Evolutionary conservation across 2,888 invertebrate species (phyloP).

Genomic region (Spisula solida): DNA sequence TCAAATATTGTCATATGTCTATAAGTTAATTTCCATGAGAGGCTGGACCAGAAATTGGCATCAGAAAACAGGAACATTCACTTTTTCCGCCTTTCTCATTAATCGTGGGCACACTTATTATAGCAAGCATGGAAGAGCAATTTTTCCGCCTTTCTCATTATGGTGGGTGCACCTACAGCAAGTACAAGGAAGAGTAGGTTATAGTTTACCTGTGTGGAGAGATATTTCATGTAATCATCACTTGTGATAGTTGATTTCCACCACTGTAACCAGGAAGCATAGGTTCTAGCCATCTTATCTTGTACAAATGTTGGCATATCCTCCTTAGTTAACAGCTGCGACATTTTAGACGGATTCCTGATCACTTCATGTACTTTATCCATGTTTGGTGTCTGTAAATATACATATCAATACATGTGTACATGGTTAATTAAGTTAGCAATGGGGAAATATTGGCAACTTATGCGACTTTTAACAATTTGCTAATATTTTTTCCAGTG

Average conservation of each 20-base stretch:
- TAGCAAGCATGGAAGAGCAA: too few relatives aligned
- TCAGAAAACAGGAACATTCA: too few relatives aligned
- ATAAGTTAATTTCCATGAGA: too few relatives aligned
- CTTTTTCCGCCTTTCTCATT: too few relatives aligned
- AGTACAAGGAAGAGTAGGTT: neutral
- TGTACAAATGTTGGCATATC: constrained; percentile 79
- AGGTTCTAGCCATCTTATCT: constrained; percentile 84
- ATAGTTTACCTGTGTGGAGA: constrained; percentile 84
- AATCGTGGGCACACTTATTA: too few relatives aligned
- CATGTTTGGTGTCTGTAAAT: constrained; percentile 79
- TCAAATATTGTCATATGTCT: too few relatives aligned
- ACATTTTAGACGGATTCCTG: constrained; percentile 78
- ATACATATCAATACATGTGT: neutral
- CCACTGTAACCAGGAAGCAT: constrained; percentile 87
- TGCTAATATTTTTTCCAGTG: too few relatives aligned
- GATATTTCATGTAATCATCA: constrained; percentile 87
- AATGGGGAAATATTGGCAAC: neutral
- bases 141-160: too few relatives aligned
- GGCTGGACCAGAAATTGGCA: too few relatives aligned
- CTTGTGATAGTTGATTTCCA: constrained; percentile 86
- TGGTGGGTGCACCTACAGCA: too few relatives aligned
- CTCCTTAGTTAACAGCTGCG: constrained; percentile 72
- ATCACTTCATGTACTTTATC: constrained; percentile 79
- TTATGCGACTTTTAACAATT: neutral
- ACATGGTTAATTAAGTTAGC: neutral